Base-by-base conservation (phyloP, 2,888 invertebrate genomes). In the Acrobasis consociella region DNA sequence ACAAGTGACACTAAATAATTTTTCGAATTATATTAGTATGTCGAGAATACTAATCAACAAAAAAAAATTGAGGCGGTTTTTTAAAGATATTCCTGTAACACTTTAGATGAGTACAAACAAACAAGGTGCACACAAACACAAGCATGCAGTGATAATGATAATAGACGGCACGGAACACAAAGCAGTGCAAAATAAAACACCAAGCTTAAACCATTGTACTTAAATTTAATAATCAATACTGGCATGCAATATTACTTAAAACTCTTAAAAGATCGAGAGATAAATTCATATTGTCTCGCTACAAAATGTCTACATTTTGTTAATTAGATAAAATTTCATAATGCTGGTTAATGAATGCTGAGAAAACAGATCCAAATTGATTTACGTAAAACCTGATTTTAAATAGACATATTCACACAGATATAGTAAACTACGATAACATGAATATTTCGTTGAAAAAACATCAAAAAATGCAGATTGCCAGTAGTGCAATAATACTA, bases 351-450 rank as follows among this genome's bases (percentile, higher is more conserved):
- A 78, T 82, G 69, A 80, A 78, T 77, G 82, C 87, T 83, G 87
- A 88, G 86, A 91, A 91, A 91, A 91, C 86, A 80, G 82, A 80
- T 91, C 87, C 84, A 91, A 91, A 91, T 91, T 90, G 91, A 91
- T 91, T 91, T 87, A 84, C 76, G 81, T 85, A 86, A 82, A 86
- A 89, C 90, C 84, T 90, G 91, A 91, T 91, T 91, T 87, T 86
- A 87, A 86, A 87, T 87, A 73, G 83, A 86, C 85, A 86, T 90
- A 86, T 85, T 81, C 82, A 88, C 78, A 86, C 80, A 87, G 85
- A 84, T 81, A 88, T 87, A 86, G 83, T 86, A 87, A 85, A 87
- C 76, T 87, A 85, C 79, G 83, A 87, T 82, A 87, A 83, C 81
- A 83, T 89, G 89, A 87, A 89, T 83, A 90, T 79, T 79, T 82